phyloP scores from a whole-genome alignment of 1,140 invertebrate genomes.

The Periplaneta americana region DNA sequence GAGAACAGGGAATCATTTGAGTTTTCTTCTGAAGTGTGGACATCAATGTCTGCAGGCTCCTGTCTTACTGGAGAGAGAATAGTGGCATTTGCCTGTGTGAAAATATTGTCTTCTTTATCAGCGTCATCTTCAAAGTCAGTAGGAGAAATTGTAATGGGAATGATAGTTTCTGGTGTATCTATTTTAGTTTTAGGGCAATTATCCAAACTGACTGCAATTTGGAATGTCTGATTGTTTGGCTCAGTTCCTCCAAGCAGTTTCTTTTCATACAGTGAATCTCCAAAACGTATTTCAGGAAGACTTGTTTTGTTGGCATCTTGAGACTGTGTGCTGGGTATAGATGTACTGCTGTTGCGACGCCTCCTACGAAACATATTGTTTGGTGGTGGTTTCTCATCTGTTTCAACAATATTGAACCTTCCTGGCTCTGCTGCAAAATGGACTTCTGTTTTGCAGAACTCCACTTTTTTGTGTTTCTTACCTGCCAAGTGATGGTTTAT shows the following conservation, averaged over 20 bases:
- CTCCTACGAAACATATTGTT: constrained; percentile 66
- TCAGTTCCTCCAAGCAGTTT: constrained; percentile 28
- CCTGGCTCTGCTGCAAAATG: constrained; percentile 80
- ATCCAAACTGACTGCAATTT: not conserved
- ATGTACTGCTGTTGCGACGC: not conserved
- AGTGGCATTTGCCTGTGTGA: constrained; percentile 6
- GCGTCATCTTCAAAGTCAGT: not conserved
- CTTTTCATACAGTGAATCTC: constrained; percentile 45
- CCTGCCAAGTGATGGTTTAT: not conserved
- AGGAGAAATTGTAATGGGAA: not conserved
- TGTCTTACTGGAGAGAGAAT: not conserved
- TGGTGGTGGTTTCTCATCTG: constrained; percentile 75
- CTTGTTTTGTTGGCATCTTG: constrained; percentile 30
- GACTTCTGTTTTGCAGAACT: constrained; percentile 80
- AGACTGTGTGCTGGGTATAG: not conserved
- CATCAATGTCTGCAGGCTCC: not conserved
- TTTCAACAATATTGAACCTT: constrained; percentile 79
- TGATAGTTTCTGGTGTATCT: not conserved
- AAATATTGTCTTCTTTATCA: constrained; percentile 4
- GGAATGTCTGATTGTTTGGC: not conserved
- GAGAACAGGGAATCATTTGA: not conserved
- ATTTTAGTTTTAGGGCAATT: not conserved
- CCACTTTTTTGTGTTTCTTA: constrained; percentile 64
- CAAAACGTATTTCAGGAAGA: constrained; percentile 44
- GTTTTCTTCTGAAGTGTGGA: not conserved